Conservation (phyloP, 2,888 invertebrate species). For the Geophilus truncorum region DNA sequence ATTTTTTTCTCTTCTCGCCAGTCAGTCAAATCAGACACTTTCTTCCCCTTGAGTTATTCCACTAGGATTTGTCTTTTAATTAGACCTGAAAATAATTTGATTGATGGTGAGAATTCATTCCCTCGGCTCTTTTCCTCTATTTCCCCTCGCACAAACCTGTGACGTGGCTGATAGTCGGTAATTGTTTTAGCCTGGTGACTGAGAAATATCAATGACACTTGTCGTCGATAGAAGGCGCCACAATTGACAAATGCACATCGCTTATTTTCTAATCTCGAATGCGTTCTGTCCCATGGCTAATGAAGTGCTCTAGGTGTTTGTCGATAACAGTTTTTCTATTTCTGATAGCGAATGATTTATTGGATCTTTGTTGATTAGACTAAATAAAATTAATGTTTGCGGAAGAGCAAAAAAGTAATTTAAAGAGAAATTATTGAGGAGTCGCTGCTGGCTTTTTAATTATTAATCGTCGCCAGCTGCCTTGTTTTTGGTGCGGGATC, state of each 20-base stretch:
- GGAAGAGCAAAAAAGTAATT: not conserved
- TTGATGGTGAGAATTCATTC: conserved; percentile 3
- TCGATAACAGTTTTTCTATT: not conserved
- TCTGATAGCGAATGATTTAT: conserved; percentile 20
- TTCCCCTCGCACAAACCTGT: not conserved
- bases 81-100: conserved; percentile 7
- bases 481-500: not conserved
- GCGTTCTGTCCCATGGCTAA: not conserved
- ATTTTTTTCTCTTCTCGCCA: not conserved
- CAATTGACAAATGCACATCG: conserved; percentile 14
- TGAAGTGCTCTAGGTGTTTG: conserved; percentile 22
- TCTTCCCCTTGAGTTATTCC: not conserved
- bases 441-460: not conserved
- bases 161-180: conserved; percentile 8
- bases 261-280: conserved; percentile 7
- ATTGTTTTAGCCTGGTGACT: conserved; percentile 14
- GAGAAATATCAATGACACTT: conserved; percentile 23
- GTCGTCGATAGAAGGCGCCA: conserved; percentile 15
- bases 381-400: not conserved
- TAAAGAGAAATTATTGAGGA: not conserved
- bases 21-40: not conserved
- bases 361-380: not conserved
- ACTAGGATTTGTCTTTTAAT: conserved; percentile 23
- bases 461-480: not conserved
- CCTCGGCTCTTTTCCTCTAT: not conserved